Base-by-base conservation (phyloP, 2,113 vertebrate genomes). In the Aspiorhynchus laticeps region DNA sequence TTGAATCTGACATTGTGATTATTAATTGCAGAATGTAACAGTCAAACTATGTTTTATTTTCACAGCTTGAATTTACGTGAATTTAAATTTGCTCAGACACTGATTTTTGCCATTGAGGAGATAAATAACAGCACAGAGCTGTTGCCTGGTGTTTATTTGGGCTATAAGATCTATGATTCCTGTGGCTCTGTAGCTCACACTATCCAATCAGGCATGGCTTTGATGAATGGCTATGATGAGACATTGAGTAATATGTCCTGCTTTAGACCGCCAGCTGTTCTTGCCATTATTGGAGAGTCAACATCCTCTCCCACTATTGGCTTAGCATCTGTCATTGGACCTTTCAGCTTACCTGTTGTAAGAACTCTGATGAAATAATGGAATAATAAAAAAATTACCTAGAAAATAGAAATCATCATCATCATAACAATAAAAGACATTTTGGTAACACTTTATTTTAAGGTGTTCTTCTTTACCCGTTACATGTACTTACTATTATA, bases 131-230 rank as follows among this genome's bases (percentile, higher is more conserved):
- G 85, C 80, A 86, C 61, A 38, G 65, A 26, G 36, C 87, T 95
- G 87, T 93, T 95, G 61, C 93, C 93, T 2, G 92, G 93, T 85
- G 75, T 95, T 36, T 90, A 91, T 28, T 86, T 95, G 21, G 94
- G 94, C 31, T 95, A 95, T 84, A 92, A 91, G 43, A 93, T 95
- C 88, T 95, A 94, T 86, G 95, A 95, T 86, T 93, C 91, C 78
- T 95, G 95, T 87, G 92, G 91, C n/a, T 93, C 93, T 9, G 19
- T 81, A 26, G 5, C 33, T 63, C 12, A 93, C 91, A 3, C 86
- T 92, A 56, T 89, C 89, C 26, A 94, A 93, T 19, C 92, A 4
- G 93, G 90, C 10, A 93, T 95, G 93, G 93, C 92, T 10, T 87
- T 95, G 15, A 89, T 95, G 86, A 95, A 94, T 6, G 91, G 92